These are phyloP conservation scores for Strigamia crassipes DNA, from an alignment of 2,888 invertebrate genomes.

Conservation along the genomic window DNA sequence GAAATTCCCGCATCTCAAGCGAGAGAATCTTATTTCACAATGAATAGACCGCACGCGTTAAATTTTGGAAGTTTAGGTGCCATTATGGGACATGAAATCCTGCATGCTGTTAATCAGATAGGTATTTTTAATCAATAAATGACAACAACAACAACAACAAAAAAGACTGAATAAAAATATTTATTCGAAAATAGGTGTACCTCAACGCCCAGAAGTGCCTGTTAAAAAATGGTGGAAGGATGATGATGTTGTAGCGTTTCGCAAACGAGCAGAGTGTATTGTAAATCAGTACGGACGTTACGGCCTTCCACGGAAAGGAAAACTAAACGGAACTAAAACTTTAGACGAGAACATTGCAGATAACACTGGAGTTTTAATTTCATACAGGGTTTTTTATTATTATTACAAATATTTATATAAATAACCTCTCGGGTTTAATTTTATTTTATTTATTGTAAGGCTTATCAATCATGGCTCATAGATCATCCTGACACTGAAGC, in stretches of 20 bases:
- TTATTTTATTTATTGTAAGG: conserved; percentile 4
- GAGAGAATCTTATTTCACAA: not conserved
- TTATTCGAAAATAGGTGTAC: not conserved
- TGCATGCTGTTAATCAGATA: not conserved
- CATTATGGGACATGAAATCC: not conserved
- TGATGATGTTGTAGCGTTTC: conserved; percentile 61
- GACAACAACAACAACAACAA: not conserved
- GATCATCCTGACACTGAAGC: not conserved
- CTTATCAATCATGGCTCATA: conserved; percentile 17
- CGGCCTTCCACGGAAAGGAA: not conserved
- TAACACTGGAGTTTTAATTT: not conserved
- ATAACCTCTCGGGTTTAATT: too few relatives aligned
- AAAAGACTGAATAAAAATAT: not conserved
- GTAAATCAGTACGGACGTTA: conserved; percentile 10
- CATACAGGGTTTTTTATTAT: not conserved
- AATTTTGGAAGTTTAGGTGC: conserved; percentile 7
- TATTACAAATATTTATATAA: not conserved
- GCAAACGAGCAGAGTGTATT: conserved; percentile 60
- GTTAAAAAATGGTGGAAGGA: conserved; percentile 64
- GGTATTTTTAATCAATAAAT: not conserved
- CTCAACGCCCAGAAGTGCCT: not conserved
- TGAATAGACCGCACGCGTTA: not conserved
- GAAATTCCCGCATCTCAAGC: not conserved
- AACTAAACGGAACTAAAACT: conserved; percentile 6
- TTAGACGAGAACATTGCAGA: not conserved